phyloP scores from a whole-genome alignment of 2,113 vertebrate genomes.

The Melanerpes aurifrons region DNA sequence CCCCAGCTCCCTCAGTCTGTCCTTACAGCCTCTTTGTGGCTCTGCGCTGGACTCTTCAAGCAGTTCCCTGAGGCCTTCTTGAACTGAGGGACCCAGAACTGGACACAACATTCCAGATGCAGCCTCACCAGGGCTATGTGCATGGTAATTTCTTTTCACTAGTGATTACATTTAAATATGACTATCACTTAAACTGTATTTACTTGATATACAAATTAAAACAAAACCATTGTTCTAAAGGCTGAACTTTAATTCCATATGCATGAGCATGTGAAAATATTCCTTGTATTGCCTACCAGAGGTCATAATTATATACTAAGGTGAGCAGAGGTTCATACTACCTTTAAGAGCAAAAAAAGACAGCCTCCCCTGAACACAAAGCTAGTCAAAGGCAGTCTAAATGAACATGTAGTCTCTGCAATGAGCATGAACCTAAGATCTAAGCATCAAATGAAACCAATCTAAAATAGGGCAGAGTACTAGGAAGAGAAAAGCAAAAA shows the following conservation, averaged over 20 bases:
- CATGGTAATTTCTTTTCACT: not conserved
- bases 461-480: not conserved
- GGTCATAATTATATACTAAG: fast-evolving
- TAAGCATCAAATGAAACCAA: not conserved
- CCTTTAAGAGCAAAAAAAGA: not conserved
- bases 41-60: no score
- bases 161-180: not conserved
- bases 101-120: not conserved
- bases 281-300: not conserved
- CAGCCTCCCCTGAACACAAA: not conserved
- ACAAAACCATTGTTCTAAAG: not conserved
- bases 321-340: not conserved
- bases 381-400: not conserved
- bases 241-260: not conserved
- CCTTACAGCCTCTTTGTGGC: no score
- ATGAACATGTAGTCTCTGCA: not conserved
- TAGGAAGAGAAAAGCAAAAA: conserved; percentile 6
- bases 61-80: no score
- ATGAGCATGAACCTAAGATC: not conserved
- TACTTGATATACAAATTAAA: not conserved
- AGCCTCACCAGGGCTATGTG: not conserved
- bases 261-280: not conserved
- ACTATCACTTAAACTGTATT: not conserved
- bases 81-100: no score
- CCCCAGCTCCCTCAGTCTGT: no score